Base-by-base conservation (phyloP, 2,797 vertebrate genomes). In the Staurois parvus region DNA sequence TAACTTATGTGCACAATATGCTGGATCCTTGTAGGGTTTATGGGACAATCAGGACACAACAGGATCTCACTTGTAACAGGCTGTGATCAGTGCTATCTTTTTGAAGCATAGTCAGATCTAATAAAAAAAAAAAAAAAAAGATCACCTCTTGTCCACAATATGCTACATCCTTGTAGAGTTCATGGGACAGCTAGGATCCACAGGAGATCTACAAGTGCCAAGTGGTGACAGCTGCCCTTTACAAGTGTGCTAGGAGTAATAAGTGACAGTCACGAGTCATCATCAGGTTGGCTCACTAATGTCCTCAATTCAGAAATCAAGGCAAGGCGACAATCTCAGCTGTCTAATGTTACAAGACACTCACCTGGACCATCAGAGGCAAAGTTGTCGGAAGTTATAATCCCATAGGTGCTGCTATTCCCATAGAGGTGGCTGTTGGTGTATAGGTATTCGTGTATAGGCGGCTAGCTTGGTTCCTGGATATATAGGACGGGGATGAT, bases 401-500 rank as follows among this genome's bases (percentile, higher is more conserved):
- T 85, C 66, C 84, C 79, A 85, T 69, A 40, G 17, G 19, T 76
- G 48, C 72, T 30, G 12, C 26, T 42, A 81, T 45, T 85, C 66
- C 84, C 48, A 81, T 69, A n/a, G 45, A 52, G 64, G 15, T 37
- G 28, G 13, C 12, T 76, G 48, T 28, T n/a, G n/a, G 34, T 76
- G 72, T 52, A 70, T 85, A 34, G 72, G 62, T 82, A 62, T 77
- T 67, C n/a, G 45, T 75, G 45, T 70, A 30, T 13, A 42, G 72
- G 26, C 37, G 19, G 24, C 68, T 76, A 24, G 64, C 21, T 3
- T 52, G 48, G 52, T 52, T 78, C 79, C 52, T 82, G 74, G 85
- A 86, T 75, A 48, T 86, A 86, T 68, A 86, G 64, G 79, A 86
- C 67, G 73, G 66, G 19, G 73, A 70, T 81, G 79, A 37, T 76